Percentiles rank a stretch among this genome's conserved stretches.
Evolutionary conservation across 2,888 invertebrate species (phyloP).

Genomic region (Sceliomorpha sp.): DNA sequence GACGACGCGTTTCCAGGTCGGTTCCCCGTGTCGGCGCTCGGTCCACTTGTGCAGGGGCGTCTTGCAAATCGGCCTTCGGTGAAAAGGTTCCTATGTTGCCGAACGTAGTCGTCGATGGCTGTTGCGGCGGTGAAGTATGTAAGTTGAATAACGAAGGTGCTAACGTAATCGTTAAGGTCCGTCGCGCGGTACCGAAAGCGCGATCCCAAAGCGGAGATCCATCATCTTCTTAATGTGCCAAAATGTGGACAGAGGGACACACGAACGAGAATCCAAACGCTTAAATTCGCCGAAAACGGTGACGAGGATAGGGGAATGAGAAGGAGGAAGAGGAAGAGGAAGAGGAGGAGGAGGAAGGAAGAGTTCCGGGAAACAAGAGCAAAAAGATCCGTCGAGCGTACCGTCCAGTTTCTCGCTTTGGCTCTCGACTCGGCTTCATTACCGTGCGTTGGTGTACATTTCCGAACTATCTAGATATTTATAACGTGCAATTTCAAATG

Average conservation of each 20-base stretch:
- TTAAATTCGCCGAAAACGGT: conserved; percentile 27
- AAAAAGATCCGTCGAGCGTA: conserved; percentile 50
- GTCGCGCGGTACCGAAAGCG: conserved; percentile 61
- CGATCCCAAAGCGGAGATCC: conserved; percentile 27
- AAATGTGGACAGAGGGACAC: conserved; percentile 35
- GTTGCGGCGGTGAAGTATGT: conserved; percentile 57
- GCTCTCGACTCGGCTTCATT: conserved; percentile 40
- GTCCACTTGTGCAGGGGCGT: conserved; percentile 4
- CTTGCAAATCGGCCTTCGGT: conserved; percentile 33
- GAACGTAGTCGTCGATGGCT: conserved; percentile 39
- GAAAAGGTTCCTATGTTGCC: conserved; percentile 46
- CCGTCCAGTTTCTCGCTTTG: conserved; percentile 54
- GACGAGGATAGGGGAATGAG: conserved; percentile 26
- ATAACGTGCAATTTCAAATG: conserved; percentile 19
- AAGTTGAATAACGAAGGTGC: conserved; percentile 75
- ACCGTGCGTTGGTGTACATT: conserved; percentile 29
- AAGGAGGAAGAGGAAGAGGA: no score
- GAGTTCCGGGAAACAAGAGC: no score
- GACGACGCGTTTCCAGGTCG: conserved; percentile 36
- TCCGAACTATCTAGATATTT: conserved; percentile 27
- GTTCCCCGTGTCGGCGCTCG: neutral
- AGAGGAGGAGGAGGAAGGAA: no score
- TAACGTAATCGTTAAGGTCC: conserved; percentile 68
- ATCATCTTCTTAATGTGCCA: conserved; percentile 39
- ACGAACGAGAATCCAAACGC: conserved; percentile 14